A percentile compares a stretch with the other conserved stretches of the same genome.
Conservation (phyloP, 2,113 vertebrate genomes). For the Gymnocephalus cernua region DNA sequence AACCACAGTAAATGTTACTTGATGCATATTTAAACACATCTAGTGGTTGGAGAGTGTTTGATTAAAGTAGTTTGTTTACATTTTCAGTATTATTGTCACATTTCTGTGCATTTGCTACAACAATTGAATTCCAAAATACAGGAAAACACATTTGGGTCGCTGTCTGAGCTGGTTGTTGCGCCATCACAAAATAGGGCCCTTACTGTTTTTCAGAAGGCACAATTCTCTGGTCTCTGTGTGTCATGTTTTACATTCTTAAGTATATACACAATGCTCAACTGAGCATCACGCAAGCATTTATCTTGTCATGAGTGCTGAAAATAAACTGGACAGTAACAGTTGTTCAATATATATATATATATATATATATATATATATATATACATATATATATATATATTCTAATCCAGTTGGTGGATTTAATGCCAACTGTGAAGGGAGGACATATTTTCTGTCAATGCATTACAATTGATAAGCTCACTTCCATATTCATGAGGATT, state of each 20-base stretch:
- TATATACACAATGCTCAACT: background rate
- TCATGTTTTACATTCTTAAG: conserved; percentile 9
- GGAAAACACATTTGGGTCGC: background rate
- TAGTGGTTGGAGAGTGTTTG: background rate
- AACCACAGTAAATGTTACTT: background rate
- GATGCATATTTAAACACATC: background rate
- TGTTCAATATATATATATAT: background rate
- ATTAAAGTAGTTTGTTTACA: background rate
- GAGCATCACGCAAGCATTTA: background rate
- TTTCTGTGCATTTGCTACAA: background rate
- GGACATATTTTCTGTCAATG: conserved; percentile 23
- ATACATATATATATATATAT: no score
- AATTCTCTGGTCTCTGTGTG: background rate
- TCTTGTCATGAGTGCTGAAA: conserved; percentile 35
- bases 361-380: no score
- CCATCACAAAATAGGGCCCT: background rate
- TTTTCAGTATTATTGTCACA: background rate
- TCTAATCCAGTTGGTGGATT: conserved; percentile 50
- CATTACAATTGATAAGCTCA: conserved; percentile 13
- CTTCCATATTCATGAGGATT: conserved; percentile 2
- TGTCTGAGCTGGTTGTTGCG: background rate
- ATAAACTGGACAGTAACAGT: conserved; percentile 32
- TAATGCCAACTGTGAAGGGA: conserved; percentile 41
- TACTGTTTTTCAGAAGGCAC: background rate
- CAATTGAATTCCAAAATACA: background rate